Evolutionary conservation across 2,888 invertebrate species (phyloP).

Genomic region (Lagria hirta): DNA sequence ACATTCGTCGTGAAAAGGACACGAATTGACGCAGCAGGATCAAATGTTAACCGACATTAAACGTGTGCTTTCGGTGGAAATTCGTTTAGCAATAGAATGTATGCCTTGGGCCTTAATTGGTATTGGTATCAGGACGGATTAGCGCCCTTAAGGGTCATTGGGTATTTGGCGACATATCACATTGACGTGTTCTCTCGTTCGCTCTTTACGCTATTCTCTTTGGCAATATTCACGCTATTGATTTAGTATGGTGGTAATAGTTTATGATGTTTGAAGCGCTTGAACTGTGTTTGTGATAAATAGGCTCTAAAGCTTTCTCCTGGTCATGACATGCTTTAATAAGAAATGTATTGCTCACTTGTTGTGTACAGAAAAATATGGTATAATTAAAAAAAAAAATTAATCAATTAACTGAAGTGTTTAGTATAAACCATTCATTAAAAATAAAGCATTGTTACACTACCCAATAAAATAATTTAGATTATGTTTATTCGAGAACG

Average conservation of each 20-base stretch:
- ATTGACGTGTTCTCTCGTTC: no score
- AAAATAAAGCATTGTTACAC: no score
- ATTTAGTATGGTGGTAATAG: conserved; percentile 35
- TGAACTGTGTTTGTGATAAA: conserved; percentile 32
- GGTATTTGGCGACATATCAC: conserved; percentile 26
- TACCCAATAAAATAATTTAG: no score
- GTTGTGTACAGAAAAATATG: no score
- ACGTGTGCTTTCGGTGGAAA: conserved; percentile 8
- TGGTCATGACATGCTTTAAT: conserved; percentile 33
- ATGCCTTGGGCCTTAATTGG: conserved; percentile 34
- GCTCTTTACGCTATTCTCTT: no score
- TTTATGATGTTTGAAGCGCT: conserved; percentile 29
- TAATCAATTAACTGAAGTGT: no score
- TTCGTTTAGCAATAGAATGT: conserved; percentile 17
- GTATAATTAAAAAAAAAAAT: no score
- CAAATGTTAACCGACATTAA: conserved; percentile 11
- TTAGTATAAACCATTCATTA: no score
- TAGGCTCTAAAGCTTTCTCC: conserved; percentile 30
- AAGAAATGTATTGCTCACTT: conserved; percentile 30
- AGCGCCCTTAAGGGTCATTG: conserved; percentile 30
- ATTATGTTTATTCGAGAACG: no score
- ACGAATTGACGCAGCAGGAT: conserved; percentile 14
- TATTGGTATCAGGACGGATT: conserved; percentile 39
- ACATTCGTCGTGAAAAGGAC: conserved; percentile 9
- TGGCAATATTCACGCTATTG: conserved; percentile 27